Percentiles rank a stretch among this genome's conserved stretches.
Evolutionary conservation across 2,888 invertebrate species (phyloP).

Genomic region (Andrena minutula): DNA sequence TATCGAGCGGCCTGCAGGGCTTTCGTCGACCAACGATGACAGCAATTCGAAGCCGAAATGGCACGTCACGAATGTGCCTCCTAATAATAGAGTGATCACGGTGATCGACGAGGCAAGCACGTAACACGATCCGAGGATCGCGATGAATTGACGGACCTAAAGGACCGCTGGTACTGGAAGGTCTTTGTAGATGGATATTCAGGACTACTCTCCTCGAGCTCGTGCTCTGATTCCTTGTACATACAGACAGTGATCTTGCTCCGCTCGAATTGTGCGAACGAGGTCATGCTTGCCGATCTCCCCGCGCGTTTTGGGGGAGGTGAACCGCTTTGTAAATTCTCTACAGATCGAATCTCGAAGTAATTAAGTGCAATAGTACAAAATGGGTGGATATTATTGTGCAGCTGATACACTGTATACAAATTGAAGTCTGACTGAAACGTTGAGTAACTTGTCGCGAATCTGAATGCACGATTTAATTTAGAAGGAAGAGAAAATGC

Average conservation of each 20-base stretch:
- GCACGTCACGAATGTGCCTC: conserved; percentile 83
- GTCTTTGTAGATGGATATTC: not conserved
- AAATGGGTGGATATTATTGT: conserved; percentile 4
- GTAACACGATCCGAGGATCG: conserved; percentile 68
- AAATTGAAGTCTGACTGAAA: not conserved
- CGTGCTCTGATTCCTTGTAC: conserved; percentile 10
- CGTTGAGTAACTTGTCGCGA: not conserved
- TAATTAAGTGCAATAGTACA: conserved; percentile 29
- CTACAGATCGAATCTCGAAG: conserved; percentile 1
- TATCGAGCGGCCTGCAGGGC: conserved; percentile 70
- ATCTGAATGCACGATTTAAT: not conserved
- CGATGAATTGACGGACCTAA: not conserved
- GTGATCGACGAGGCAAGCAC: conserved; percentile 91
- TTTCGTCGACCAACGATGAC: conserved; percentile 71
- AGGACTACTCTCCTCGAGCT: not conserved
- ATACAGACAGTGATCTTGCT: not conserved
- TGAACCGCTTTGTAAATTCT: conserved; percentile 2
- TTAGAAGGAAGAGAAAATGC: not conserved
- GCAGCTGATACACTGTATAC: not conserved
- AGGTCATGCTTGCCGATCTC: not conserved
- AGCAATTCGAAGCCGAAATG: conserved; percentile 80
- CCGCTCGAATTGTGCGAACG: not conserved
- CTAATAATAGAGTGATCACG: conserved; percentile 89
- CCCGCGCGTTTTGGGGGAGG: not conserved
- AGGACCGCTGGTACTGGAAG: not conserved